Percentiles rank a stretch among this genome's conserved stretches.
phyloP scores from a whole-genome alignment of 2,797 vertebrate species.

The Aulostomus chinensis region DNA sequence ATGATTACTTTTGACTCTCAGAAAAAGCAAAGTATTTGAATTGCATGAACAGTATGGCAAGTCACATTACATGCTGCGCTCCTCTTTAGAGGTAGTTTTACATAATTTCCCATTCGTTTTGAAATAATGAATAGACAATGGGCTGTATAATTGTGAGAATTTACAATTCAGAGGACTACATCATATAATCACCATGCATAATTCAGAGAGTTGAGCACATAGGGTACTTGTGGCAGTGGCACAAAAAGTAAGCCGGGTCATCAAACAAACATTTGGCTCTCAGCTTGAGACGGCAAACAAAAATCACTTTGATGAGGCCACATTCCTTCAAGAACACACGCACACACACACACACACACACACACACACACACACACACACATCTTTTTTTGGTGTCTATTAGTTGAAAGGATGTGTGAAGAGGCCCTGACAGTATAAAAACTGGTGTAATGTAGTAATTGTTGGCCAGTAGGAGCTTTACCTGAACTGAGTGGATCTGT shows the following conservation, averaged over 20 bases:
- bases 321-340: slow-evolving; percentile 12
- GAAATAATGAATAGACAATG: slow-evolving; percentile 87
- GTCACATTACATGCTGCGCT: slow-evolving; percentile 81
- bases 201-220: slow-evolving; percentile 64
- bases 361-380: no score
- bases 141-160: slow-evolving; percentile 82
- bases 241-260: slow-evolving; percentile 61
- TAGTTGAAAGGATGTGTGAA: slow-evolving; percentile 47
- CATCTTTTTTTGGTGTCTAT: slow-evolving; percentile 3
- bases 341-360: no score
- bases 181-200: slow-evolving; percentile 79
- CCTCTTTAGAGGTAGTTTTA: slow-evolving; percentile 84
- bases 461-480: slow-evolving; percentile 58
- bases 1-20: slow-evolving; percentile 76
- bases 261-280: slow-evolving; percentile 44
- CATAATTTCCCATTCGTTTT: slow-evolving; percentile 83
- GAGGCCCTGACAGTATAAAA: slow-evolving; percentile 32
- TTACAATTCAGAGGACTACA: slow-evolving; percentile 82
- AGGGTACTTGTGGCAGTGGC: slow-evolving; percentile 65
- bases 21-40: slow-evolving; percentile 80
- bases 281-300: slow-evolving; percentile 12
- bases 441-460: slow-evolving; percentile 26
- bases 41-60: slow-evolving; percentile 86
- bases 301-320: slow-evolving; percentile 24
- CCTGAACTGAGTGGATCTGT: slow-evolving; percentile 61